Base-by-base conservation (phyloP, 2,797 vertebrate species). In the Urocyon cinereoargenteus region DNA sequence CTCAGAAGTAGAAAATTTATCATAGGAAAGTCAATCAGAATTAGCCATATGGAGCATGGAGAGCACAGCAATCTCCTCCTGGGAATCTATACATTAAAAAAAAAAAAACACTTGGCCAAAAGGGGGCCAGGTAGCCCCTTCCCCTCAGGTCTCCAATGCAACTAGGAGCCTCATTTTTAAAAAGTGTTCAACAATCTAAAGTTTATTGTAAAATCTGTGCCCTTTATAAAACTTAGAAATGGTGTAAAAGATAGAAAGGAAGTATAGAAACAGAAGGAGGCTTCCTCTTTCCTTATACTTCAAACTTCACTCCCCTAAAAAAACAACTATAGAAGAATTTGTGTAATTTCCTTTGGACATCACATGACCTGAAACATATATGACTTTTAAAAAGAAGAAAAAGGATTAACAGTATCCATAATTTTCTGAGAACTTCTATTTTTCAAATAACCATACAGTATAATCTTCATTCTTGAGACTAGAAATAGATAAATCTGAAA, bases 381-480 rank as follows among this genome's bases (percentile, higher is more conserved):
- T 26, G 10, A 73, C 84, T 85, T 94, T 92, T 36, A 87, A 90
- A 94, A 85, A 73, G 24, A 73, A 89, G 14, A 55, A 72, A 93
- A 61, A 26, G 6, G 9, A 83, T 53, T 53, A 19, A 86, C 0
- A 34, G 8, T 24, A 64, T 34, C 19, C 14, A 53, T 53, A 59
- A 13, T 88, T n/a, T 78, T 79, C 61, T 73, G 40, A 40, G 66
- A 89, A 49, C 49, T 64, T 94, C 45, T 75, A 15, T 85, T 92
- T 91, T 91, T 73, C 77, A 86, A 72, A 77, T 40, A 53, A 40
- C 16, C 15, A 28, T 10, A 85, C 0, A 73, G 70, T 91, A 88
- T 57, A 87, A 91, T 15, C 10, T 36, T 84, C 55, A 78, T 84
- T 91, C 78, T 55, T 68, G 34, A 81, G 10, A 8, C 40, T n/a